Percentiles rank a stretch among this genome's conserved stretches.
These are phyloP conservation scores for Xestoiulus laeticollis DNA, from an alignment of 2,888 invertebrate species.

Conservation along the genomic window DNA sequence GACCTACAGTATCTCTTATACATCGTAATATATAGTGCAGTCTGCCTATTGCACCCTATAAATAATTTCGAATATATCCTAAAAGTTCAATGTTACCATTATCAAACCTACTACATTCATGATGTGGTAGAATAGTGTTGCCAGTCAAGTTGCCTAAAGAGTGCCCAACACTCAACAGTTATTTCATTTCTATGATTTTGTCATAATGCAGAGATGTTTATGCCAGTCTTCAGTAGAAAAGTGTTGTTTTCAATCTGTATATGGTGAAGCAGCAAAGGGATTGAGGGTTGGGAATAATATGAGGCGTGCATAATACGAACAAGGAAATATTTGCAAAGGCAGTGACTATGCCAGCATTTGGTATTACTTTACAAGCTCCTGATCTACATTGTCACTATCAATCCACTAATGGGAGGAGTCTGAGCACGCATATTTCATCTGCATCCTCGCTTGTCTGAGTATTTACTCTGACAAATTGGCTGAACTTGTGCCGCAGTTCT, in stretches of 20 bases:
- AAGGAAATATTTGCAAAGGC: conserved; percentile 10
- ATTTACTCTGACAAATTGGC: conserved; percentile 37
- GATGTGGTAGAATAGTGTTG: background rate
- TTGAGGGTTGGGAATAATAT: background rate
- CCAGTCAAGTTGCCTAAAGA: background rate
- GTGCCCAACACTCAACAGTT: background rate
- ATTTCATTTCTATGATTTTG: background rate
- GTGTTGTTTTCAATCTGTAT: background rate
- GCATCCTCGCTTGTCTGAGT: conserved; percentile 17
- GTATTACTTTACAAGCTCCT: background rate
- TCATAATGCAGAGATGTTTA: conserved; percentile 11
- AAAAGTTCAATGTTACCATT: background rate
- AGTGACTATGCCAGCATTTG: conserved; percentile 3
- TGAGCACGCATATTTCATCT: background rate
- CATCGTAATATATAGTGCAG: too few relatives aligned
- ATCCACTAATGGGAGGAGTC: background rate
- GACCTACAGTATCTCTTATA: too few relatives aligned
- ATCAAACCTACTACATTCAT: background rate
- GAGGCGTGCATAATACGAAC: background rate
- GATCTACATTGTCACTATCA: background rate
- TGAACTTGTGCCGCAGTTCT: conserved; percentile 11
- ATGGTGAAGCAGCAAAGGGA: too few relatives aligned
- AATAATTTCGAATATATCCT: background rate
- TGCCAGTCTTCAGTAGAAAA: background rate
- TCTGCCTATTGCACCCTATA: too few relatives aligned